Conservation (phyloP, 2,113 vertebrate species). For the Herpetotheres cachinnans region DNA sequence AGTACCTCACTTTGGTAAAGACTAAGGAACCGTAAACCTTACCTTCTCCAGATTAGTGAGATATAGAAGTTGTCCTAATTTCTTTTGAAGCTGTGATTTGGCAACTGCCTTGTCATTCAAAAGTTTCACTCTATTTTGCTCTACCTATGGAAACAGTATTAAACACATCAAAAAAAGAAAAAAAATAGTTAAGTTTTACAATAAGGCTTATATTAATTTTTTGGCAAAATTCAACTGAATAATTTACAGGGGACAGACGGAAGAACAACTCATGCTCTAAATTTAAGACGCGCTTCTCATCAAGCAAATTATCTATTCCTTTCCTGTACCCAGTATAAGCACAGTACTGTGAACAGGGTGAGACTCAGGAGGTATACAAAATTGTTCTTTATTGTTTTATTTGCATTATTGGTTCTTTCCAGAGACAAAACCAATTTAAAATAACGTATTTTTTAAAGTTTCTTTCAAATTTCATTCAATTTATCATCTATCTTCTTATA, state of each 20-base stretch:
- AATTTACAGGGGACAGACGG: background rate
- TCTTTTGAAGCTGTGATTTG: constrained; percentile 95
- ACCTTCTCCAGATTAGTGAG: constrained; percentile 97
- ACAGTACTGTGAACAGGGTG: background rate
- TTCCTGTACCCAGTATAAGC: background rate
- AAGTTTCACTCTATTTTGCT: constrained; percentile 93
- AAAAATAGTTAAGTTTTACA: background rate
- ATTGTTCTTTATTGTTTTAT: background rate
- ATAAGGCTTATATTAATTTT: background rate
- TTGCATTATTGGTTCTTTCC: background rate
- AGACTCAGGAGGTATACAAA: background rate
- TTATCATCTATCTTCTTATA: background rate
- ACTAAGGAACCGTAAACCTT: background rate
- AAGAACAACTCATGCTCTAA: background rate
- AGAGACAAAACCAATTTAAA: background rate
- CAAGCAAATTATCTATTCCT: background rate
- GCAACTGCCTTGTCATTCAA: constrained; percentile 94
- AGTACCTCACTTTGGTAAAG: background rate
- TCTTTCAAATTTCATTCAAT: background rate
- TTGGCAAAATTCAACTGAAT: background rate
- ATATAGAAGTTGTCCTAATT: constrained; percentile 94
- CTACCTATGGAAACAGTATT: constrained; percentile 79
- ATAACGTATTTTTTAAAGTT: background rate
- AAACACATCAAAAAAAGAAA: background rate
- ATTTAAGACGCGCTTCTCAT: background rate